Base-by-base conservation (phyloP, 1,140 invertebrate genomes). In the Bombus balteatus region DNA sequence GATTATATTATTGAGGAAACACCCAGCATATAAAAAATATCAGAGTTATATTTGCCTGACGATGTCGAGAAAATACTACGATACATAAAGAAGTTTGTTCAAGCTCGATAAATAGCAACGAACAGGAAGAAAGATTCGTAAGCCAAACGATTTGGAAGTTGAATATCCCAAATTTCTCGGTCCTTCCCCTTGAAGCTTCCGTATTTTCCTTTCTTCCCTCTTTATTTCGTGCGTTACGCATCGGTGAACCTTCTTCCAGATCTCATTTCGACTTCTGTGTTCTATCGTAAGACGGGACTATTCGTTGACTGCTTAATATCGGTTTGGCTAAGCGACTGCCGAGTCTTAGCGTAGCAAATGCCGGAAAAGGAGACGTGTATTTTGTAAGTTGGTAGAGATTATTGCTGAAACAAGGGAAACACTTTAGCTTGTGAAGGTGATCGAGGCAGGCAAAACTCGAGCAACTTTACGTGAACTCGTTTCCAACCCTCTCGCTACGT, bases 291-390 rank as follows among this genome's bases (percentile, higher is more conserved):
- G 81, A 37, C 57, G 25, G 71, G 68, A 62, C 71, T 66, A 62
- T 43, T 73, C 75, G 76, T 83, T 80, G 71, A 37, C 70, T 83
- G 68, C 83, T 89, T 82, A 77, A 87, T 81, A 65, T 86, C 83
- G 70, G 39, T 41, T 86, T 85, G 81, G 41, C 77, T 84, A 88
- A 90, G 59, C 72, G 59, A 62, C 73, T 15, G 47, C 59, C n/a
- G 65, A 53, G 6, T 1, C 57, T n/a, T 18, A 1, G 25, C 57
- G 10, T 32, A 32, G 62, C n/a, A n/a, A 12, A 62, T 32, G 5
- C 53, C 5, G 68, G 37, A n/a, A 53, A 43, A 53, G 47, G 5
- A 59, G 70, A 25, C 70, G 43, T 53, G 62, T 83, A 72, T 53
- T 74, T 65, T 18, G 47, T 66, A 18, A 53, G 34, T 34, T 74